phyloP scores from a whole-genome alignment of 1,140 invertebrate species.

The Trachymyrmex septentrionalis region DNA sequence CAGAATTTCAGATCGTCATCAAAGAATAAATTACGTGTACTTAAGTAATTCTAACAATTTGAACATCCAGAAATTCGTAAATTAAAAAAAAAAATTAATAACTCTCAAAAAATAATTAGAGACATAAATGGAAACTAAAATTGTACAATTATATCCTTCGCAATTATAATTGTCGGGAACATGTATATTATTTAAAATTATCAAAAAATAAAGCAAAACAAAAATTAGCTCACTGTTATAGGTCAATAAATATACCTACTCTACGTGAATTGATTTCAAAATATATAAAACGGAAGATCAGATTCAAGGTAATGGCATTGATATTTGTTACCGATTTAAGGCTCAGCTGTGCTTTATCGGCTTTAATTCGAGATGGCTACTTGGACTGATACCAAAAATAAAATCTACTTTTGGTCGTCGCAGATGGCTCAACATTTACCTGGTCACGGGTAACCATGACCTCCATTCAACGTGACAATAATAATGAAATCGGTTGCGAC shows the following conservation, averaged over 20 bases:
- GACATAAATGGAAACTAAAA: not conserved
- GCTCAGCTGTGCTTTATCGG: conserved; percentile 35
- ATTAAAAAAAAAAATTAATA: not conserved
- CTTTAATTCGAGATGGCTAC: conserved; percentile 45
- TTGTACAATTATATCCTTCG: not conserved
- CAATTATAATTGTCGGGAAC: not conserved
- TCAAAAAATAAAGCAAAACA: not conserved
- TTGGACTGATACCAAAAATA: conserved; percentile 38
- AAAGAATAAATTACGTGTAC: not conserved
- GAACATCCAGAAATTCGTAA: not conserved
- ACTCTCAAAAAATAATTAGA: not conserved
- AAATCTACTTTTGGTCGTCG: conserved; percentile 25
- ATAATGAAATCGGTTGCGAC: conserved; percentile 71
- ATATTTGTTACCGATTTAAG: conserved; percentile 30
- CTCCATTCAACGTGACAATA: conserved; percentile 64
- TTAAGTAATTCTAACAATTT: conserved; percentile 1
- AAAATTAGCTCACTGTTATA: not conserved
- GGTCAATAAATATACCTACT: not conserved
- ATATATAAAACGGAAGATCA: not conserved
- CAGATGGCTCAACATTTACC: conserved; percentile 31
- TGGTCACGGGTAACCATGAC: not conserved
- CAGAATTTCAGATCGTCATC: not conserved
- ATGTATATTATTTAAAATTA: not conserved
- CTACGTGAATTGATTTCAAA: conserved; percentile 14
- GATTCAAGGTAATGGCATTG: not conserved